phyloP scores from a whole-genome alignment of 2,888 invertebrate species.

The Bibio marci region DNA sequence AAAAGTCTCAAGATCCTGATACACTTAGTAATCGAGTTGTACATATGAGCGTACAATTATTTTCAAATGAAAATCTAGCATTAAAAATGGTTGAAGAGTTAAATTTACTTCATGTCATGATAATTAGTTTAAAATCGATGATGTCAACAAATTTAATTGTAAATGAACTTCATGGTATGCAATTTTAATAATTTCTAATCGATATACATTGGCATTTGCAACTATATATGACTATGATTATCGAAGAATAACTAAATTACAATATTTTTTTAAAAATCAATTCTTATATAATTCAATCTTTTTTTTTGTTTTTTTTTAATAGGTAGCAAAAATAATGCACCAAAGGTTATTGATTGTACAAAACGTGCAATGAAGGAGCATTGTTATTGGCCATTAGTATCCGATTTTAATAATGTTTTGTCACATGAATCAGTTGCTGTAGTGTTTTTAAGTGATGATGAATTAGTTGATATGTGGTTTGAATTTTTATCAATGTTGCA shows the following conservation, averaged over 20 bases:
- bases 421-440: conserved; percentile 84
- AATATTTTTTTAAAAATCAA: too few species aligned
- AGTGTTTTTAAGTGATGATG: conserved; percentile 74
- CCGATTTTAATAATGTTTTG: conserved; percentile 90
- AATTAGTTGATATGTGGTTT: conserved; percentile 91
- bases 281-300: too few species aligned
- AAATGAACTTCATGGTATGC: conserved; percentile 64
- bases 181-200: too few species aligned
- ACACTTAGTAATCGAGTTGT: conserved; percentile 90
- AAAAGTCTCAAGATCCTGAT: conserved; percentile 71
- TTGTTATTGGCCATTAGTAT: conserved; percentile 95
- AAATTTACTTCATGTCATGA: conserved; percentile 84
- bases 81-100: conserved; percentile 80
- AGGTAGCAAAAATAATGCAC: too few species aligned
- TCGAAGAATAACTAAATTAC: too few species aligned
- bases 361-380: conserved; percentile 91
- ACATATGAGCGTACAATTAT: conserved; percentile 92
- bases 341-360: conserved; percentile 72
- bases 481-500: conserved; percentile 87
- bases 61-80: conserved; percentile 85
- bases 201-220: too few species aligned
- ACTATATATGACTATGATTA: too few species aligned
- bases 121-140: conserved; percentile 78
- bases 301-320: too few species aligned
- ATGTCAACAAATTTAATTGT: conserved; percentile 80